Conservation (phyloP, 1,140 invertebrate species). For the Apocrypta bakeri region DNA sequence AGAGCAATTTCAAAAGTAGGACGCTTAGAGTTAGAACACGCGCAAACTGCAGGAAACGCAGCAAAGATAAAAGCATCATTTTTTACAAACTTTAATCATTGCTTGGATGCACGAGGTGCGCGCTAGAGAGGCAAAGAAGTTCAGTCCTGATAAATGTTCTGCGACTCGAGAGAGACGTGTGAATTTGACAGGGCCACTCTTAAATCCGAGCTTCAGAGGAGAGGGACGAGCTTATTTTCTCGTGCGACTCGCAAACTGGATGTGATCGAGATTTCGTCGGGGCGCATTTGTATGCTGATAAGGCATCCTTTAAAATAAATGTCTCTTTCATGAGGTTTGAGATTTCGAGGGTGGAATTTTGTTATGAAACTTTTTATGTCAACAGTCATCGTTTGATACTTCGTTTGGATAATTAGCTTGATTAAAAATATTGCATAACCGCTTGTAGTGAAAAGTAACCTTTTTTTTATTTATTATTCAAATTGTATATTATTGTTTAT, state of each 20-base stretch:
- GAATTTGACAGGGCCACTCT: conserved; percentile 6
- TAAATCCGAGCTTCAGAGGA: not conserved
- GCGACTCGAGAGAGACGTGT: not conserved
- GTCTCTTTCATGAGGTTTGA: not conserved
- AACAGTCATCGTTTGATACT: not conserved
- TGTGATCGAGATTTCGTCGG: conserved; percentile 3
- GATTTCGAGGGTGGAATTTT: not conserved
- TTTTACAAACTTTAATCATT: conserved; percentile 43
- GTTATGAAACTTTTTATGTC: not conserved
- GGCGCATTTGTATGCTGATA: conserved; percentile 14
- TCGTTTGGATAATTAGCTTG: not conserved
- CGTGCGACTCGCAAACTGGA: not conserved
- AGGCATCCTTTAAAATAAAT: not conserved
- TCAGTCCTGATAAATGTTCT: conserved; percentile 11
- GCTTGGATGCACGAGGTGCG: conserved; percentile 9
- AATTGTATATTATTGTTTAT: too few relatives aligned
- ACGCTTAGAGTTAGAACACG: conserved; percentile 1
- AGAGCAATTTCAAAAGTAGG: conserved; percentile 31
- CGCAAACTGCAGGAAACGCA: not conserved
- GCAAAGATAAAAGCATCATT: conserved; percentile 40
- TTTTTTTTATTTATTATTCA: too few relatives aligned
- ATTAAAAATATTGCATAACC: not conserved
- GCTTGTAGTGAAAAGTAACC: too few relatives aligned
- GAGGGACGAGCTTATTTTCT: not conserved
- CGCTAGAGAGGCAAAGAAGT: not conserved